A percentile compares a stretch with the other conserved stretches of the same genome.
phyloP scores from a whole-genome alignment of 2,113 vertebrate genomes.

The Montifringilla adamsi region DNA sequence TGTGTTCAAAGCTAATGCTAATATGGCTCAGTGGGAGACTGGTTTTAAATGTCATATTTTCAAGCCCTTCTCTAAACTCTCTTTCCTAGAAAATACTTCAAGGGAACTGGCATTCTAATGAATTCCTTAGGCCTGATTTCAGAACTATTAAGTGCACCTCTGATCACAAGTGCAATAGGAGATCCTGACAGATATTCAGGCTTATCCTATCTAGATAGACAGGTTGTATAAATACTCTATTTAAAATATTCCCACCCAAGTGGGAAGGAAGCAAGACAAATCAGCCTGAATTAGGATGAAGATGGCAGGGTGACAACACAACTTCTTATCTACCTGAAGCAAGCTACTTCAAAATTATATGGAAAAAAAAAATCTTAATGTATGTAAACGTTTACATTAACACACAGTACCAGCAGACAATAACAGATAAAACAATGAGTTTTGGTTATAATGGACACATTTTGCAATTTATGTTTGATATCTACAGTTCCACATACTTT shows the following conservation, averaged over 20 bases:
- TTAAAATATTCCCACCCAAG: conserved; percentile 29
- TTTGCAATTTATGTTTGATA: neutral
- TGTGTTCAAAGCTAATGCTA: conserved; percentile 58
- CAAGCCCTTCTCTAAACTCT: conserved; percentile 33
- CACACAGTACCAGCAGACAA: neutral
- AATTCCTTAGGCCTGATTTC: conserved; percentile 47
- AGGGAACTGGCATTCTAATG: conserved; percentile 26
- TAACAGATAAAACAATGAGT: neutral
- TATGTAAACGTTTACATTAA: neutral
- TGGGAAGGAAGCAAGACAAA: neutral
- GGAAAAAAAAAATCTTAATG: neutral
- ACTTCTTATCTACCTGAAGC: neutral
- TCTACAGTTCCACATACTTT: neutral
- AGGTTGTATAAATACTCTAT: conserved; percentile 24
- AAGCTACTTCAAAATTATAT: neutral
- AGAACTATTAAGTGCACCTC: conserved; percentile 41
- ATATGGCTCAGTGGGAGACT: conserved; percentile 55
- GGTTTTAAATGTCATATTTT: conserved; percentile 57
- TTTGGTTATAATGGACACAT: neutral
- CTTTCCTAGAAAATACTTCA: conserved; percentile 42
- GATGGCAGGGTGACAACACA: neutral
- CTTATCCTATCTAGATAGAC: neutral
- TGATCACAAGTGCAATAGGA: conserved; percentile 32
- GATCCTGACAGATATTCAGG: conserved; percentile 14
- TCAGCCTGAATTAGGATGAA: conserved; percentile 1